These are phyloP conservation scores for Pecten maximus DNA, from an alignment of 2,888 invertebrate species.

Conservation along the genomic window DNA sequence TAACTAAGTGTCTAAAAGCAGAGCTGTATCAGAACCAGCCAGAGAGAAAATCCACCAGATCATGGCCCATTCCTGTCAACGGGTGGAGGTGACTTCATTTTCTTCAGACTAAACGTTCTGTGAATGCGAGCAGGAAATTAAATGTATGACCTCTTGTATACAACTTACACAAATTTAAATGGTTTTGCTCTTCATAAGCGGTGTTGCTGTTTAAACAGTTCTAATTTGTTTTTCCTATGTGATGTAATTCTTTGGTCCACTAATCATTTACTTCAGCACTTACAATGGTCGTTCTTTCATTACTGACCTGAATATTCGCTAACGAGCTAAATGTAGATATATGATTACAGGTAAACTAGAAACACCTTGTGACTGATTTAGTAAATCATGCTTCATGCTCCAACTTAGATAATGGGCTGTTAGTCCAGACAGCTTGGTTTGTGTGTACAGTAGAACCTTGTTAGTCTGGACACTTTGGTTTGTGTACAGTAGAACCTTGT, in stretches of 20 bases:
- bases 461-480: too few species aligned
- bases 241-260: constrained; percentile 12
- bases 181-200: neutral
- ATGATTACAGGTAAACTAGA: constrained; percentile 1
- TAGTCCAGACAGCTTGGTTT: too few species aligned
- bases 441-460: too few species aligned
- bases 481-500: too few species aligned
- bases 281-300: constrained; percentile 1
- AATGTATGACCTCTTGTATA: constrained; percentile 4
- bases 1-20: neutral
- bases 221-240: constrained; percentile 15
- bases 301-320: neutral
- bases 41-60: neutral
- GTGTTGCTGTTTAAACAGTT: neutral
- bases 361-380: neutral
- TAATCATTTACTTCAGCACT: neutral
- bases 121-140: constrained; percentile 20
- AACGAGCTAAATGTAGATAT: neutral
- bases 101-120: neutral
- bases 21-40: neutral
- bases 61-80: neutral
- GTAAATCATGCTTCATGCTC: neutral
- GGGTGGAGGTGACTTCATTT: neutral
- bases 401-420: too few species aligned
- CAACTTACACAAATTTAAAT: constrained; percentile 1